Percentiles rank a stretch among this genome's conserved stretches.
Conservation (phyloP, 1,140 invertebrate species). For the Triops longicaudatus region DNA sequence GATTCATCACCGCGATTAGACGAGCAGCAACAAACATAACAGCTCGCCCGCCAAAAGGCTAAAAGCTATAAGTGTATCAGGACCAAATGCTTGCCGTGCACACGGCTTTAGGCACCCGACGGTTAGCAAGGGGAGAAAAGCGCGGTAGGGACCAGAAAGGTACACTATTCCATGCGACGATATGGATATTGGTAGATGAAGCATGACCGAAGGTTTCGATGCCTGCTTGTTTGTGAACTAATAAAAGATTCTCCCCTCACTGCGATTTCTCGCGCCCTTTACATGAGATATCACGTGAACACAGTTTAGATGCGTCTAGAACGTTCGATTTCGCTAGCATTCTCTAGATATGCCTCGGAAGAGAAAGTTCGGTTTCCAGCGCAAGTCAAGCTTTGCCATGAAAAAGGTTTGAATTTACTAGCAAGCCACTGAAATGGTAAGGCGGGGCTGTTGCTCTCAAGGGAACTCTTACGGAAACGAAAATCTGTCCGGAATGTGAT, state of each 20-base stretch:
- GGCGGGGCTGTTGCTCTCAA: background rate
- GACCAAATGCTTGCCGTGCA: background rate
- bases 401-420: background rate
- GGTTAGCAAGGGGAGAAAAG: background rate
- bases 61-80: slow-evolving; percentile 12
- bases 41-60: background rate
- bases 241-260: background rate
- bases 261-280: background rate
- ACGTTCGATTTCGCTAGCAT: too few relatives aligned
- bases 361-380: too few relatives aligned
- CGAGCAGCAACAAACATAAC: background rate
- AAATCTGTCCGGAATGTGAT: background rate
- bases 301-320: too few relatives aligned
- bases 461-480: background rate
- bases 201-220: background rate
- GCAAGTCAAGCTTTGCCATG: background rate
- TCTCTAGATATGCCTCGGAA: too few relatives aligned
- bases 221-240: background rate
- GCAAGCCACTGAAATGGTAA: background rate
- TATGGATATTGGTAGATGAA: background rate
- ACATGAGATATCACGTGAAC: background rate
- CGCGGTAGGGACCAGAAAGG: background rate
- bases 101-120: too few relatives aligned
- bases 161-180: background rate
- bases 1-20: slow-evolving; percentile 14